Evolutionary conservation across 2,113 vertebrate species (phyloP).

Genomic region (Protomyctophum bolini): DNA sequence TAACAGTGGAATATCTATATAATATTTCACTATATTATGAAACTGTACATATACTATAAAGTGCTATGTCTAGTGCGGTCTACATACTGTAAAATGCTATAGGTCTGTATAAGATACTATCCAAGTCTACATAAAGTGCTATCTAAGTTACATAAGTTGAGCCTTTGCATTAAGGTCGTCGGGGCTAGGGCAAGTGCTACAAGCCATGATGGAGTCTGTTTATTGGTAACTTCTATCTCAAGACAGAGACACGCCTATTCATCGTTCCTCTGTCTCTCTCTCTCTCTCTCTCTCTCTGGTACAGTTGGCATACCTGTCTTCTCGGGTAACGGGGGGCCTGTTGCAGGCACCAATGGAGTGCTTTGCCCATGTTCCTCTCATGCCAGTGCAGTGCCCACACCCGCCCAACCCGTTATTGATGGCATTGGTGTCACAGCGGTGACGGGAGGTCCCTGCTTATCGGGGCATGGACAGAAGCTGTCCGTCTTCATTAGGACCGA

Average conservation of each 20-base stretch:
- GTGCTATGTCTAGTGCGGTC: too few species aligned
- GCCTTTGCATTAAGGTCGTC: too few species aligned
- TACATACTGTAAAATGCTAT: too few species aligned
- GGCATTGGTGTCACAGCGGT: conserved; percentile 33
- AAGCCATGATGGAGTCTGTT: too few species aligned
- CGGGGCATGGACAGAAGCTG: conserved; percentile 56
- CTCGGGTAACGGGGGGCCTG: conserved; percentile 56
- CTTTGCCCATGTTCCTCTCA: conserved; percentile 43
- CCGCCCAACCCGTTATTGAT: conserved; percentile 63
- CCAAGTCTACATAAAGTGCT: too few species aligned
- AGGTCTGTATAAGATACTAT: too few species aligned
- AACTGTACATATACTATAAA: too few species aligned
- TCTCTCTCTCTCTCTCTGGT: conserved; percentile 11
- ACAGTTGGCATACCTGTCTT: conserved; percentile 31
- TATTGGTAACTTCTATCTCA: too few species aligned
- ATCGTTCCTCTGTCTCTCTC: background rate
- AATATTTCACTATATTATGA: too few species aligned
- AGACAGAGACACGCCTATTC: background rate
- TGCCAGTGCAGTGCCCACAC: conserved; percentile 41
- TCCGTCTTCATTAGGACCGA: conserved; percentile 70
- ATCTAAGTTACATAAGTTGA: too few species aligned
- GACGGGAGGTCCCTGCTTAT: conserved; percentile 64
- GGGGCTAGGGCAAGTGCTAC: too few species aligned
- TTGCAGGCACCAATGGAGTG: conserved; percentile 55
- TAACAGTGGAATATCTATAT: too few species aligned